phyloP scores from a whole-genome alignment of 1,140 invertebrate genomes.

The Euschistus heros region DNA sequence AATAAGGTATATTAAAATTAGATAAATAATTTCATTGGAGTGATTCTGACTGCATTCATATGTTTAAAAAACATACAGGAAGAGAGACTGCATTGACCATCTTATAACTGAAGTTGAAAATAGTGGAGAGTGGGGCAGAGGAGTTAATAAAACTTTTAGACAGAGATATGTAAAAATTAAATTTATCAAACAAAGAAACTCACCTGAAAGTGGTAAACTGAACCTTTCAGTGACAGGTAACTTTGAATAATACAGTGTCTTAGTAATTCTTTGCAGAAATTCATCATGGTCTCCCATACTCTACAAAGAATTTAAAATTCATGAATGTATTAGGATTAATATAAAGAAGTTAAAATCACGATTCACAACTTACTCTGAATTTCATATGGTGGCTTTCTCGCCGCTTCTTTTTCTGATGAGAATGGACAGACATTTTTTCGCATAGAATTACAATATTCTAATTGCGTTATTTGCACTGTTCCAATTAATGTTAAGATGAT shows the following conservation, averaged over 20 bases:
- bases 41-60: no score
- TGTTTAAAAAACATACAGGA: no score
- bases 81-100: neutral
- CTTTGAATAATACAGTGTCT: slow-evolving; percentile 76
- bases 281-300: slow-evolving; percentile 54
- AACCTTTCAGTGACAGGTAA: slow-evolving; percentile 55
- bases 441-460: no score
- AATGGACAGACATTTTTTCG: slow-evolving; percentile 25
- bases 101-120: neutral
- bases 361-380: slow-evolving; percentile 17
- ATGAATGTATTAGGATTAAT: neutral
- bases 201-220: slow-evolving; percentile 69
- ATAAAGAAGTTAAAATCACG: neutral
- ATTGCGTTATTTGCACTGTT: no score
- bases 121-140: neutral
- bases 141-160: neutral
- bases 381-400: slow-evolving; percentile 16
- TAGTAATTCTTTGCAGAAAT: slow-evolving; percentile 65
- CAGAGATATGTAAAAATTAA: neutral
- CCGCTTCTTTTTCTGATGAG: slow-evolving; percentile 23
- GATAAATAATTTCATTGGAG: no score
- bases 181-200: slow-evolving; percentile 31
- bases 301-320: slow-evolving; percentile 38
- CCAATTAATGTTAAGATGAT: no score
- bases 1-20: no score